Evolutionary conservation across 2,113 vertebrate species (phyloP), one percentile per base, ranked within the genome.

Genomic region (Lethenteron reissneri): DNA sequence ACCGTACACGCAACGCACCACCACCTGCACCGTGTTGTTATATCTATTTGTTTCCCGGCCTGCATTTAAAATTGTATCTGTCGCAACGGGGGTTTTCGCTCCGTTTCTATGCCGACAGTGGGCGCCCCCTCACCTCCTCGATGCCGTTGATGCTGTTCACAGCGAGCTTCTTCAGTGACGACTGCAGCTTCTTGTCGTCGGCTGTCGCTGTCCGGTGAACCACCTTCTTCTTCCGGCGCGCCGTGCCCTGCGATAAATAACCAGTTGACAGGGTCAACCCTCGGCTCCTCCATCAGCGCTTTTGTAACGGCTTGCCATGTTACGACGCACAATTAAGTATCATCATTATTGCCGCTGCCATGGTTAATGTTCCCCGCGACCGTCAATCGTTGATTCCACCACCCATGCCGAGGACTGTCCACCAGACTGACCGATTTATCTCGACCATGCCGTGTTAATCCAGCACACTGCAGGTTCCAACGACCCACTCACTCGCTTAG

Each of bases 181-280:
- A 88, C 81, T 96, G 92, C 76, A 96, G 90, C 78, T 99, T 97
- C 78, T 99, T 97, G 81, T 99, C 94, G 74, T 99, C 92, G 76
- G 91, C 94, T 76, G 92, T 94, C 71, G 94, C 90, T 56, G 92
- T 96, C 82, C 91, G 92, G 80, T 99, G 94, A 73, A 99, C 94
- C 62, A 99, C 91, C 92, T 99, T 97, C 86, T 95, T 97, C 90
- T 97, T 97, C 83, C 94, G 89, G 78, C 91, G 90, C 74, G 91
- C 89, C 69, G 91, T 95, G 77, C 92, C 94, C 90, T 99, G 73
- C 60, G 73, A 78, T 72, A 76, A 12, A 19, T 3, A 19, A 73
- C 12, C 57, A 10, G 56, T 58, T 60, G 12, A 17, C 68, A 73
- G 58, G 25, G 69, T 71, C 58, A 56, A 21, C 12, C 56, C 9